A percentile compares a stretch with the other conserved stretches of the same genome.
Evolutionary conservation across 2,113 vertebrate genomes (phyloP).

Genomic region (Neotragus pygmaeus): DNA sequence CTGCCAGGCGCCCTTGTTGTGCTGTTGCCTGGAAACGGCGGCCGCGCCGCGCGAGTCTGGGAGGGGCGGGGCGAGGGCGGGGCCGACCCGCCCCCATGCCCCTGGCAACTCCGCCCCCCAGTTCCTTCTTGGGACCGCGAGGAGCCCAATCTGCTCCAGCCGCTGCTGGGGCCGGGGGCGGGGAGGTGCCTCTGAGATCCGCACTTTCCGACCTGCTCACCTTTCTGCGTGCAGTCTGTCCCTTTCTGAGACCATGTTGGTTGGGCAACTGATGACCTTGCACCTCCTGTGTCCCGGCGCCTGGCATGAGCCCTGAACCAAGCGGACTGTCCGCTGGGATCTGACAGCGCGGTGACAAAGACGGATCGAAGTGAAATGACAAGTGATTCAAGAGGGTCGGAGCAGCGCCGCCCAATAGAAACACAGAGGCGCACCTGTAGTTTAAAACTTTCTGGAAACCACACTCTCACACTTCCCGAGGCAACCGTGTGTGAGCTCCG

Average conservation of each 20-base stretch:
- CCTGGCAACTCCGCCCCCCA: rapidly evolving
- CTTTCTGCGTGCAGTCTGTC: rapidly evolving
- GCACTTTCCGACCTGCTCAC: background rate
- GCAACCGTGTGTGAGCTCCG: background rate
- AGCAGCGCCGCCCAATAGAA: background rate
- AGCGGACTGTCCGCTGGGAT: rapidly evolving
- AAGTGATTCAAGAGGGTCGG: background rate
- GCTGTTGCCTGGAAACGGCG: conserved; percentile 59
- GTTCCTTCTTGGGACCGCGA: rapidly evolving
- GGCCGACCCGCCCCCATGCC: background rate
- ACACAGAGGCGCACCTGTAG: rapidly evolving
- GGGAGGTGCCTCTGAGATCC: background rate
- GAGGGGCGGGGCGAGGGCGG: background rate
- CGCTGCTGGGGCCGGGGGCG: background rate
- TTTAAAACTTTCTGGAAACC: background rate
- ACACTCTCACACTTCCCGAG: background rate
- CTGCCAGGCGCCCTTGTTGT: rapidly evolving
- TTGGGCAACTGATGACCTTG: background rate
- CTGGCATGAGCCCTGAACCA: background rate
- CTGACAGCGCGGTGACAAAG: background rate
- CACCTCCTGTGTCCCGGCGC: background rate
- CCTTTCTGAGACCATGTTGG: background rate
- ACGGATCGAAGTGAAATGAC: background rate
- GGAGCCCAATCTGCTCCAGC: background rate
- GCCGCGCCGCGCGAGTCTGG: rapidly evolving